phyloP scores from a whole-genome alignment of 2,113 vertebrate genomes.

The Sporophila hypoxantha region DNA sequence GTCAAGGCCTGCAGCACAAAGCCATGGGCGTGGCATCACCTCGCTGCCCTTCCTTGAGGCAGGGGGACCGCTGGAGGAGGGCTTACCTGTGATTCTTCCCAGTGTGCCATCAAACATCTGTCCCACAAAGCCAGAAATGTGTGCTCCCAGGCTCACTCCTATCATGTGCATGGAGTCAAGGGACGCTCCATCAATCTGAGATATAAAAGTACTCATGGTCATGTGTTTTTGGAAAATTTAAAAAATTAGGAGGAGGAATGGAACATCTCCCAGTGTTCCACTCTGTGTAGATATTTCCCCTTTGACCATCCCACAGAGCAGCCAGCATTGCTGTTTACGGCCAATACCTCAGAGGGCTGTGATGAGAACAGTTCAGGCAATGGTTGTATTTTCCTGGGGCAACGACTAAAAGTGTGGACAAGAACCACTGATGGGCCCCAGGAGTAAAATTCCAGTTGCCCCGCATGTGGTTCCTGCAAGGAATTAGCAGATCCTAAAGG shows the following conservation, averaged over 20 bases:
- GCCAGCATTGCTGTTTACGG: neutral
- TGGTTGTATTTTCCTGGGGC: neutral
- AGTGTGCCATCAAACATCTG: constrained; percentile 79
- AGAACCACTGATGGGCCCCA: neutral
- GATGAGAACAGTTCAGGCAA: neutral
- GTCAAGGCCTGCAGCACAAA: constrained; percentile 79
- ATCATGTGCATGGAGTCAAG: constrained; percentile 84
- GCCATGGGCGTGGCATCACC: neutral
- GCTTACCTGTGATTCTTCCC: constrained; percentile 89
- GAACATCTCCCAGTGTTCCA: neutral
- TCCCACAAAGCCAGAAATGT: constrained; percentile 88
- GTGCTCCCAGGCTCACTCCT: constrained; percentile 91
- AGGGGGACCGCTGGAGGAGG: neutral
- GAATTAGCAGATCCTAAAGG: neutral
- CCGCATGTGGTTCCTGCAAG: neutral
- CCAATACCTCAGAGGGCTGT: neutral
- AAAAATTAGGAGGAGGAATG: neutral
- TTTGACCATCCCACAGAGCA: neutral
- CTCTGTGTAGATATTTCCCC: neutral
- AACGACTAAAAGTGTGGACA: neutral
- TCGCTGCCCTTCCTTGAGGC: accelerated
- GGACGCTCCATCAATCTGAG: constrained; percentile 76
- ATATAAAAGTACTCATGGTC: neutral
- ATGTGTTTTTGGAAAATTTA: neutral
- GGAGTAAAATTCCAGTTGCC: neutral